These are phyloP conservation scores for Umimayanthus chanpuru DNA, from an alignment of 92 coral and sea anemone genomes.

Conservation along the genomic window DNA sequence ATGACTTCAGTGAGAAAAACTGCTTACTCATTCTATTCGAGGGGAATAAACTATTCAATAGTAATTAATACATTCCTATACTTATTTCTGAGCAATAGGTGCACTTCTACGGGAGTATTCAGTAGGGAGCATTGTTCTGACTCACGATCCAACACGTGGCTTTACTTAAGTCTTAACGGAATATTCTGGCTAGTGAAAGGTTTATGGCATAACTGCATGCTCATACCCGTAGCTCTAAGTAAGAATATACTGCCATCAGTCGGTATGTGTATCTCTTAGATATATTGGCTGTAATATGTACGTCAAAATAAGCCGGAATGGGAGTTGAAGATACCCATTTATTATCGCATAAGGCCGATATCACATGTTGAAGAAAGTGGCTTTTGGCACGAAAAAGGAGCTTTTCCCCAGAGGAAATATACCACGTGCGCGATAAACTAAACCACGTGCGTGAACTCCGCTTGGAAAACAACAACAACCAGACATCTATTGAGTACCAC, in stretches of 20 bases:
- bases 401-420: constrained; percentile 12
- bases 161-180: background rate
- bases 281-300: background rate
- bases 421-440: background rate
- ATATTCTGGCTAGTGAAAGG: background rate
- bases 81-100: background rate
- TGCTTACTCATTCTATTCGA: background rate
- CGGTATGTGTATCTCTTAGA: background rate
- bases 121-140: background rate
- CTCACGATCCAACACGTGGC: background rate
- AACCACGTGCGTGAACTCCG: background rate
- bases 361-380: background rate
- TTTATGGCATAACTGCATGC: background rate
- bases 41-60: background rate
- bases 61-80: background rate
- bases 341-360: background rate
- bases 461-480: no score
- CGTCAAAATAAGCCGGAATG: background rate
- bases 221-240: background rate
- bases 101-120: background rate
- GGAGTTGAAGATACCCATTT: constrained; percentile 16
- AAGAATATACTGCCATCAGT: background rate
- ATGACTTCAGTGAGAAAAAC: background rate
- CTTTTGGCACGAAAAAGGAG: constrained; percentile 1
- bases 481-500: no score